Conservation (phyloP, 1,140 invertebrate species). For the Aphis craccivora region DNA sequence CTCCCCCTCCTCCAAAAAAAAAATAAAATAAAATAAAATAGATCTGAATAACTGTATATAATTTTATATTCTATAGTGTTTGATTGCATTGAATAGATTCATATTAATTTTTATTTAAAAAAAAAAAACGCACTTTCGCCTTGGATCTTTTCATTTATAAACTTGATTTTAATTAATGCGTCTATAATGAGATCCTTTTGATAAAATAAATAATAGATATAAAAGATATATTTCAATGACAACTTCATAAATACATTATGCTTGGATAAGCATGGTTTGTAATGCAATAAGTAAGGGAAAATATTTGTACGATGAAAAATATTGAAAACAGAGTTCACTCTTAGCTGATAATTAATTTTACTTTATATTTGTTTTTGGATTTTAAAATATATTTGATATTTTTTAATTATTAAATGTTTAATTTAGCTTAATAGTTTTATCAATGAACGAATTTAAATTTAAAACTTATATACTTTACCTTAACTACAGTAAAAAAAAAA, state of each 20-base stretch:
- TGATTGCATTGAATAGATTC: neutral
- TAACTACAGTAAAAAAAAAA: neutral
- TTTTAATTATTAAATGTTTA: neutral
- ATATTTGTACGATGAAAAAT: neutral
- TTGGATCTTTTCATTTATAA: neutral
- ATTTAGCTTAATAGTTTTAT: neutral
- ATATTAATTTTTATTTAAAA: constrained; percentile 18
- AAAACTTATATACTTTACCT: neutral
- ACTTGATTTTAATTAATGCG: constrained; percentile 1
- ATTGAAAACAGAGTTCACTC: neutral
- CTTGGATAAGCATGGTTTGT: neutral
- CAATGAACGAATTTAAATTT: neutral
- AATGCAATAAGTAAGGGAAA: neutral
- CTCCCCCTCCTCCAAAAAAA: too few species aligned
- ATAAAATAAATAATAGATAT: constrained; percentile 5
- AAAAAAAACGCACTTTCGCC: neutral
- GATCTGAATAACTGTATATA: neutral
- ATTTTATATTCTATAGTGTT: neutral
- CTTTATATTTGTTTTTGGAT: neutral
- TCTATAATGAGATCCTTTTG: neutral
- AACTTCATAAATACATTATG: neutral
- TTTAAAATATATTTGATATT: neutral
- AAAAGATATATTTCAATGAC: neutral
- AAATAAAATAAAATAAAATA: neutral
- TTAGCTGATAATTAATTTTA: neutral